Conservation (phyloP, 2,888 invertebrate species). For the Idaea straminata region DNA sequence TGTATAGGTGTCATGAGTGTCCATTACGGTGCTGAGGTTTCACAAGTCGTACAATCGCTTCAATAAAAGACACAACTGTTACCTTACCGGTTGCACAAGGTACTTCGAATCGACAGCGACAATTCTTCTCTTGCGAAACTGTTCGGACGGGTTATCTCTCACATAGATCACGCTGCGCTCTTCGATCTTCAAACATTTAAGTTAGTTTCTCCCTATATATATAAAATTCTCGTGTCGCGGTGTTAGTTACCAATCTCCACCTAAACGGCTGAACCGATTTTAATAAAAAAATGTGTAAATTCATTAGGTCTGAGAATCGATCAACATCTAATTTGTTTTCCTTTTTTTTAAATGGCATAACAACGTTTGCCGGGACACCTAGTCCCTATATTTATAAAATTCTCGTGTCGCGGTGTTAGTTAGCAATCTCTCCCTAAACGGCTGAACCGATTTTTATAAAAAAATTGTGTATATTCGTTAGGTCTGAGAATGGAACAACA, state of each 20-base stretch:
- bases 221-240: slow-evolving; percentile 11
- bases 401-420: no score
- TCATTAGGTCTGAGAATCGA: no score
- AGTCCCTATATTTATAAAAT: no score
- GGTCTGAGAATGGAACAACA: no score
- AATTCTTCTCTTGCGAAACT: slow-evolving; percentile 57
- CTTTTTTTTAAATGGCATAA: no score
- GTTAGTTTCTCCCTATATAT: slow-evolving; percentile 35
- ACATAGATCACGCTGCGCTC: slow-evolving; percentile 53
- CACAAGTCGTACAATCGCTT: slow-evolving; percentile 35
- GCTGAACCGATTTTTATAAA: no score
- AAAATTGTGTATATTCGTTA: no score
- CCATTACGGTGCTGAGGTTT: slow-evolving; percentile 28
- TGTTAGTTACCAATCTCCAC: neutral
- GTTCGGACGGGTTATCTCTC: slow-evolving; percentile 45
- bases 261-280: no score
- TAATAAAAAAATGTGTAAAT: no score
- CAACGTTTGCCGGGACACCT: no score
- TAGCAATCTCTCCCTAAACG: no score
- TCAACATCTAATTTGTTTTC: no score
- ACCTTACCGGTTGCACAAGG: slow-evolving; percentile 53
- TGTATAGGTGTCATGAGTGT: slow-evolving; percentile 29
- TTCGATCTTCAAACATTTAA: slow-evolving; percentile 37
- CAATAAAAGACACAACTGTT: slow-evolving; percentile 42
- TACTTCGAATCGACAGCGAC: slow-evolving; percentile 35